phyloP scores from a whole-genome alignment of 2,113 vertebrate genomes.

The Onychorhynchus coronatus region DNA sequence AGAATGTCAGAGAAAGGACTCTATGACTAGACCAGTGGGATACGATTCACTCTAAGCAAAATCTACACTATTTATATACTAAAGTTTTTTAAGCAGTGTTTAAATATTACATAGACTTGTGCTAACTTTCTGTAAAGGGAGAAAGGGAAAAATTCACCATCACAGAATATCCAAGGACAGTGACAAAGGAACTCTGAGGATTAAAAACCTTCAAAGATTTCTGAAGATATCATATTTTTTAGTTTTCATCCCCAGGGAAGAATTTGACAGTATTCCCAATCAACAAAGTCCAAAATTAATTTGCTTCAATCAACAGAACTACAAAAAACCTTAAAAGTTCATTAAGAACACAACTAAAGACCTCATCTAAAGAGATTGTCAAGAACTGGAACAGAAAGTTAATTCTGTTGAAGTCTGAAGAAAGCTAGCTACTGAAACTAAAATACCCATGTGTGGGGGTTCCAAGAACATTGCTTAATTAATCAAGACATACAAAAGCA shows the following conservation, averaged over 20 bases:
- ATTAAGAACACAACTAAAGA: neutral
- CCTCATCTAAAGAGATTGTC: neutral
- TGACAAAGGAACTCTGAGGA: neutral
- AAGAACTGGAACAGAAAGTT: neutral
- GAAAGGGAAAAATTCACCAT: neutral
- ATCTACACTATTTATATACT: neutral
- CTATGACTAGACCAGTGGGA: neutral
- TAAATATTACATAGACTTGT: neutral
- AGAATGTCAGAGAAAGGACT: neutral
- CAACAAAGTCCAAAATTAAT: neutral
- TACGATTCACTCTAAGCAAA: neutral
- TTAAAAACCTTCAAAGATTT: neutral
- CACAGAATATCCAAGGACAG: neutral
- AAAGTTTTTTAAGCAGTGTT: neutral
- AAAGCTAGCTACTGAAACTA: neutral
- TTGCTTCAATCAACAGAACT: neutral
- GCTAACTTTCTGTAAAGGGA: neutral
- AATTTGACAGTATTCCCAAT: neutral
- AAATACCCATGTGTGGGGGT: neutral
- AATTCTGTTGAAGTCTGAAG: neutral
- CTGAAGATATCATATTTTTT: neutral
- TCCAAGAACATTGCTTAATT: neutral
- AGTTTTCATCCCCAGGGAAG: neutral
- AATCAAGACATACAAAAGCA: neutral
- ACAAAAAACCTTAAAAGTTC: neutral